These are phyloP conservation scores for Sebastes minor DNA, from an alignment of 2,797 vertebrate genomes.

Conservation along the genomic window DNA sequence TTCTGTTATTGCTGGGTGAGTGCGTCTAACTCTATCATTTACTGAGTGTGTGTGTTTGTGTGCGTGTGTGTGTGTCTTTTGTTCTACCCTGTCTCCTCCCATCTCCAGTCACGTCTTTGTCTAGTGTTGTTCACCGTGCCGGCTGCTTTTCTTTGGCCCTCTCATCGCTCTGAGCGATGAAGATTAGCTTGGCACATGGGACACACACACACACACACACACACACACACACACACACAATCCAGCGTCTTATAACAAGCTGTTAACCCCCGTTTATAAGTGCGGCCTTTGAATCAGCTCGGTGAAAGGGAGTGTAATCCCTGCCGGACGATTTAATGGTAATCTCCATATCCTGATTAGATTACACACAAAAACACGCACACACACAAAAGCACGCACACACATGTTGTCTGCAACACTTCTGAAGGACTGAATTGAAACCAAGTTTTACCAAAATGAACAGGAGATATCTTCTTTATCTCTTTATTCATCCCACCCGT, in stretches of 20 bases:
- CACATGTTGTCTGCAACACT: neutral
- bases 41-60: neutral
- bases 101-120: constrained; percentile 68
- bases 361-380: constrained; percentile 61
- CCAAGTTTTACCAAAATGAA: neutral
- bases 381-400: constrained; percentile 2
- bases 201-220: constrained; percentile 31
- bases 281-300: constrained; percentile 80
- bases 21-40: constrained; percentile 25
- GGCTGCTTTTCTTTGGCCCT: constrained; percentile 59
- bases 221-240: constrained; percentile 33
- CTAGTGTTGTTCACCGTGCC: constrained; percentile 54
- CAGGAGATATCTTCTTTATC: neutral
- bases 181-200: constrained; percentile 72
- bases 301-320: constrained; percentile 80
- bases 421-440: neutral
- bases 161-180: constrained; percentile 71
- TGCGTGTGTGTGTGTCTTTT: constrained; percentile 13
- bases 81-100: constrained; percentile 35
- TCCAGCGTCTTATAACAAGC: constrained; percentile 78
- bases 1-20: constrained; percentile 24
- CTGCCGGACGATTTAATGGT: constrained; percentile 80
- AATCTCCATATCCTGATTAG: constrained; percentile 84
- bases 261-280: constrained; percentile 84
- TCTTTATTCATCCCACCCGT: neutral